These are phyloP conservation scores for Rhogogaster chlorosoma DNA, from an alignment of 2,888 invertebrate genomes.

Conservation along the genomic window DNA sequence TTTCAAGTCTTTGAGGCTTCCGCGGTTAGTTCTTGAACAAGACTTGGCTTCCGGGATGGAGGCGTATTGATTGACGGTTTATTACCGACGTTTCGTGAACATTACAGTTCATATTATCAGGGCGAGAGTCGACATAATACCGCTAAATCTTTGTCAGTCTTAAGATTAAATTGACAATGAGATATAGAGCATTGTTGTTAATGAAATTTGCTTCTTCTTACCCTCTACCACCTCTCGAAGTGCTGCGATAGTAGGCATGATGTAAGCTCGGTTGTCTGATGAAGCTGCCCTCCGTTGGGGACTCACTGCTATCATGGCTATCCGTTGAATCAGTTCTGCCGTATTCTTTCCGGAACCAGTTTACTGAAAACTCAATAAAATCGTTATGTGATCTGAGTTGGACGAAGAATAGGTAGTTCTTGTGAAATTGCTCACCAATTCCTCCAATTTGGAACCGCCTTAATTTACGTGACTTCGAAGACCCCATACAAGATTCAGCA, in stretches of 20 bases:
- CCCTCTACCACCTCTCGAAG: conserved; percentile 70
- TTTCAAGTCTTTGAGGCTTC: too few relatives aligned
- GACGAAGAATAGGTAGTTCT: neutral
- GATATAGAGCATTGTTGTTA: neutral
- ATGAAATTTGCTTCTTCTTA: conserved; percentile 56
- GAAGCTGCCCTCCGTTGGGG: conserved; percentile 79
- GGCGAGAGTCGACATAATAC: too few relatives aligned
- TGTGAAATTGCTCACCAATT: conserved; percentile 80
- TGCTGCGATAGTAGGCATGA: conserved; percentile 72
- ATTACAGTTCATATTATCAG: too few relatives aligned
- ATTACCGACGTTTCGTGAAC: too few relatives aligned
- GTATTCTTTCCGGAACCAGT: conserved; percentile 81
- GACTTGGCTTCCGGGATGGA: too few relatives aligned
- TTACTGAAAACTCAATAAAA: conserved; percentile 75
- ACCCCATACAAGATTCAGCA: conserved; percentile 75
- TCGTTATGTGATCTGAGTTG: neutral
- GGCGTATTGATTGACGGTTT: too few relatives aligned
- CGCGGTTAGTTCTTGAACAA: too few relatives aligned
- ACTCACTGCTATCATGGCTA: conserved; percentile 80
- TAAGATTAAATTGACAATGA: conserved; percentile 4
- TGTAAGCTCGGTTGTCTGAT: conserved; percentile 78
- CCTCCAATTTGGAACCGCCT: conserved; percentile 85
- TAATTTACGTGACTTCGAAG: conserved; percentile 77
- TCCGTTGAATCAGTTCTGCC: conserved; percentile 79
- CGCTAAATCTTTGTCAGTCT: neutral